Base-by-base conservation (phyloP, 2,888 invertebrate genomes). In the Tiphia femorata region DNA sequence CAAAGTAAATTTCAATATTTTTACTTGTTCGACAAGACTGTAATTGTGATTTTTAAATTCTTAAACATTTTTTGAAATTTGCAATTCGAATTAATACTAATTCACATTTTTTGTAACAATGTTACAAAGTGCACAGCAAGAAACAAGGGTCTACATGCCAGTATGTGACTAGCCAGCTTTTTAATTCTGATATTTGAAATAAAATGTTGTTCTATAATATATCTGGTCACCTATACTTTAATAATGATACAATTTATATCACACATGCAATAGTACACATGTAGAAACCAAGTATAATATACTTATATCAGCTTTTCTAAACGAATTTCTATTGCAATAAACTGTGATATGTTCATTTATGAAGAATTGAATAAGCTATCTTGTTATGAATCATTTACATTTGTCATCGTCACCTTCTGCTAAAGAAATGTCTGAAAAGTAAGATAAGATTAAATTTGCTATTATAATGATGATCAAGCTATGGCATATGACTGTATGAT, bases 171-270 rank as follows among this genome's bases (percentile, higher is more conserved):
- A 12, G 10, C 10, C 10, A 7, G 10, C 27, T 27, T 27, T 30
- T 30, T 3, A 30, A 12, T 30, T 25, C 23, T 25, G 25, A 21
- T 25, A 25, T 25, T 25, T 29, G 17, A 25, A 19, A 25, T 19
- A 25, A 43, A 29, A 19, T 17, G 29, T 20, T 19, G n/a, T 29
- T n/a, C 37, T 40, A 29, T 49, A 23, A 29, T 50, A 49, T 48
- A 44, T 54, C 52, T 46, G 33, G 49, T 35, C 43, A 47, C 43
- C 52, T 62, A 58, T 30, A 23, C 41, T 53, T 59, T 35, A 41
- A 33, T 59, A 59, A 54, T 55, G 41, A 59, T 60, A 63, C 59
- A 50, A 41, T 38, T 14, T 52, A 42, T 51, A 40, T 38, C 21
- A 35, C 48, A 57, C 42, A 50, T 54, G 48, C 53, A 51, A 27